Evolutionary conservation across 2,797 vertebrate genomes (phyloP), one percentile per base, ranked within the genome.

Genomic region (Poeciliopsis turneri): DNA sequence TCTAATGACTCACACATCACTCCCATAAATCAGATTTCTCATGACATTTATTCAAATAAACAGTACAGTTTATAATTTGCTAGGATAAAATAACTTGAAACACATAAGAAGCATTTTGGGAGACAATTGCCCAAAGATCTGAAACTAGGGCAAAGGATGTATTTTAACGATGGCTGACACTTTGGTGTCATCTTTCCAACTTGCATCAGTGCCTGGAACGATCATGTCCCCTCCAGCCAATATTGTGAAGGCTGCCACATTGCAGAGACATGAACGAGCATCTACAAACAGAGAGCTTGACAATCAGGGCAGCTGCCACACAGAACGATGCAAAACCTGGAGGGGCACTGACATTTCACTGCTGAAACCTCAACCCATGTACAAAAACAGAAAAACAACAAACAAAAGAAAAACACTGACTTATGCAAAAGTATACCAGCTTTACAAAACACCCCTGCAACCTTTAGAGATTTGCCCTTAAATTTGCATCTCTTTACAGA

Each of bases 11-110:
- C 93, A 94, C 93, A 92, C 89, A 92, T 86, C 90, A 94, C 92
- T 94, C 90, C 87, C 90, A 91, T 94, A 87, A 89, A 91, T 91
- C 77, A 93, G 90, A 94, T 94, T 95, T 95, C 92, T 93, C 87
- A 95, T 94, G 91, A 95, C 94, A 95, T 95, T 95, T 95, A 94
- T 95, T 95, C 93, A 95, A 95, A 95, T 94, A 95, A 94, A 95
- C 94, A 95, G 93, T 95, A 95, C 93, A 93, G 93, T 94, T 94
- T 93, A 94, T 93, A 93, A 92, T 93, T 92, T 94, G 84, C 90
- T 94, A 94, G 90, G 90, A 93, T 94, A 92, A 94, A 94, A 94
- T 94, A 92, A 84, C 93, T 94, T 88, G 93, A 81, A 94, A 94
- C 90, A 94, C 88, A 95, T 93, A 90, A 90, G 89, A 94, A 95